A percentile compares a stretch with the other conserved stretches of the same genome.
These are phyloP conservation scores for Zaprionus taronus DNA, from an alignment of 1,140 invertebrate species.

Conservation along the genomic window DNA sequence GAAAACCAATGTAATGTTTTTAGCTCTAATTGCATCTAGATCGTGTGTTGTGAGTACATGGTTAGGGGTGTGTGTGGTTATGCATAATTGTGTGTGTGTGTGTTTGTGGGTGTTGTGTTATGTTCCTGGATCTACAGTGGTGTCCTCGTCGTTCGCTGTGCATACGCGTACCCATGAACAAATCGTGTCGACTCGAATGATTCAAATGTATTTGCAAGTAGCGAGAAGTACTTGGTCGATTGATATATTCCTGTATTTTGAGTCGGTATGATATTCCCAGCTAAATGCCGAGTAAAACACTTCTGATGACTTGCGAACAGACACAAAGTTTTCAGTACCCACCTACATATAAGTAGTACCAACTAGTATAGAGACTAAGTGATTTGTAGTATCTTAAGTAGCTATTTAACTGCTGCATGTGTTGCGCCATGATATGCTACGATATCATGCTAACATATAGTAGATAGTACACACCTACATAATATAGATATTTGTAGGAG, in stretches of 20 bases:
- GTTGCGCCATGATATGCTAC: constrained; percentile 17
- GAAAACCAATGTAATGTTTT: constrained; percentile 55
- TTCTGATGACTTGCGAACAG: constrained; percentile 1
- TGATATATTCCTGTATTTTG: background rate
- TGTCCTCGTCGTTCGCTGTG: background rate
- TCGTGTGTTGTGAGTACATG: constrained; percentile 12
- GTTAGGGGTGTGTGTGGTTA: background rate
- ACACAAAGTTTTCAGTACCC: constrained; percentile 1
- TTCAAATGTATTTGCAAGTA: constrained; percentile 5
- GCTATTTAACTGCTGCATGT: constrained; percentile 30
- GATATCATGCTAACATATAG: constrained; percentile 26
- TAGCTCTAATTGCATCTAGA: constrained; percentile 53
- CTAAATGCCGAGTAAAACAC: background rate
- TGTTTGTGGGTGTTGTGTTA: constrained; percentile 11
- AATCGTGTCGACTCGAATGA: constrained; percentile 7
- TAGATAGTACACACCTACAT: constrained; percentile 19
- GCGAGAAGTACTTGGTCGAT: background rate
- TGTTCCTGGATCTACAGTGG: constrained; percentile 16
- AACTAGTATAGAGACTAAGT: constrained; percentile 40
- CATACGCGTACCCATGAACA: background rate
- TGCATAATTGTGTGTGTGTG: constrained; percentile 11
- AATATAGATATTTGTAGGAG: constrained; percentile 13
- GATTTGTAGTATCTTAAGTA: constrained; percentile 28
- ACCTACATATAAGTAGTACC: constrained; percentile 9
- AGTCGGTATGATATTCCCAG: background rate